Conservation (phyloP, 2,797 vertebrate genomes). For the Calcarius lapponicus region DNA sequence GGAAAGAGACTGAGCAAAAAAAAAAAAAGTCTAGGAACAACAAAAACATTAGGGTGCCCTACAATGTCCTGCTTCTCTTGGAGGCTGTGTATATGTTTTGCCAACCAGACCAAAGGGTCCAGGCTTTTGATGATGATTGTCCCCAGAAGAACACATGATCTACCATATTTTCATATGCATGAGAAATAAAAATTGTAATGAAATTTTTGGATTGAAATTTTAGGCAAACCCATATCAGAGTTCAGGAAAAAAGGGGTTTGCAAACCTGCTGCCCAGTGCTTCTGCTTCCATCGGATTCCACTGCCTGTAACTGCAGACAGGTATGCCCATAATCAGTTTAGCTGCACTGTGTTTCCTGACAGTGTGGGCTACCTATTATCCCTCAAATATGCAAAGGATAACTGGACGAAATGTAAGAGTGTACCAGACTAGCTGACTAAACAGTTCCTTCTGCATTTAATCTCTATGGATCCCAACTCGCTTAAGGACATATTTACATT, state of each 20-base stretch:
- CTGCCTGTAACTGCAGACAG: neutral
- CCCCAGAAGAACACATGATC: neutral
- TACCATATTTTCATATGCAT: neutral
- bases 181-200: neutral
- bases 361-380: neutral
- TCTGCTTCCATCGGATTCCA: neutral
- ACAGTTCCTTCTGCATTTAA: constrained; percentile 19
- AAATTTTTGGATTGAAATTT: neutral
- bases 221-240: neutral
- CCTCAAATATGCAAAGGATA: neutral
- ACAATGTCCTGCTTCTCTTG: neutral
- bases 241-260: neutral
- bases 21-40: neutral
- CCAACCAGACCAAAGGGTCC: neutral
- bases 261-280: neutral
- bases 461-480: neutral
- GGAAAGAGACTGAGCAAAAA: neutral
- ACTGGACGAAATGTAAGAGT: neutral
- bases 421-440: constrained; percentile 28
- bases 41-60: neutral
- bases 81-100: neutral
- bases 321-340: neutral
- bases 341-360: neutral
- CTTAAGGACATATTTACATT: constrained; percentile 38
- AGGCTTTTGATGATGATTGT: neutral